Evolutionary conservation across 2,888 invertebrate genomes (phyloP).

Genomic region (Thelaira solivaga): DNA sequence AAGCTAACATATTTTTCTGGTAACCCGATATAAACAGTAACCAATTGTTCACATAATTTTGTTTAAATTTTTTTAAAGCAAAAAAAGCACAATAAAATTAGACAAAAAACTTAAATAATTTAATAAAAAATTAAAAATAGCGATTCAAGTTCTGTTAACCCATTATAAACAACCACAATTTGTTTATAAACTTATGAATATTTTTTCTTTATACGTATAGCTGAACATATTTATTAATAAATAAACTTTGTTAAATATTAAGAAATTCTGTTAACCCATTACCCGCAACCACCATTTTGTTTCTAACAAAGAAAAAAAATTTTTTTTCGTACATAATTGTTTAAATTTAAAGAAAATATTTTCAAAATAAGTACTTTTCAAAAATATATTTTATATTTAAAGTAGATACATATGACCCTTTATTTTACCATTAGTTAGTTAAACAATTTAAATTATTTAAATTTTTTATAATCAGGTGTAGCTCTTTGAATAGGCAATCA

Average conservation of each 20-base stretch:
- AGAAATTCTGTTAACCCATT: conserved; percentile 16
- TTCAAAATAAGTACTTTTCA: too few relatives aligned
- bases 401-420: too few relatives aligned
- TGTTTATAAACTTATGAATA: conserved; percentile 15
- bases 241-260: background rate
- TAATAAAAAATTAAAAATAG: background rate
- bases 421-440: too few relatives aligned
- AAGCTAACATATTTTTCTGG: conserved; percentile 17
- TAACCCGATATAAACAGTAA: conserved; percentile 37
- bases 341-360: too few relatives aligned
- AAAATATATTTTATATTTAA: too few relatives aligned
- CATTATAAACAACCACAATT: background rate
- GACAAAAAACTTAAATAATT: background rate
- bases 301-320: background rate
- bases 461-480: conserved; percentile 13
- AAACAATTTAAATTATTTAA: background rate
- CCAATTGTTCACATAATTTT: conserved; percentile 49
- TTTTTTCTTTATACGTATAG: too few relatives aligned
- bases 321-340: too few relatives aligned
- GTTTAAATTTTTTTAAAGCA: background rate
- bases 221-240: background rate
- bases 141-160: conserved; percentile 6
- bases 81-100: background rate
- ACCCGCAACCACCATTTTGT: conserved; percentile 2
- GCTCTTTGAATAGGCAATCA: conserved; percentile 2